These are phyloP conservation scores for Lamprotornis superbus DNA, from an alignment of 2,113 vertebrate species.

Conservation along the genomic window DNA sequence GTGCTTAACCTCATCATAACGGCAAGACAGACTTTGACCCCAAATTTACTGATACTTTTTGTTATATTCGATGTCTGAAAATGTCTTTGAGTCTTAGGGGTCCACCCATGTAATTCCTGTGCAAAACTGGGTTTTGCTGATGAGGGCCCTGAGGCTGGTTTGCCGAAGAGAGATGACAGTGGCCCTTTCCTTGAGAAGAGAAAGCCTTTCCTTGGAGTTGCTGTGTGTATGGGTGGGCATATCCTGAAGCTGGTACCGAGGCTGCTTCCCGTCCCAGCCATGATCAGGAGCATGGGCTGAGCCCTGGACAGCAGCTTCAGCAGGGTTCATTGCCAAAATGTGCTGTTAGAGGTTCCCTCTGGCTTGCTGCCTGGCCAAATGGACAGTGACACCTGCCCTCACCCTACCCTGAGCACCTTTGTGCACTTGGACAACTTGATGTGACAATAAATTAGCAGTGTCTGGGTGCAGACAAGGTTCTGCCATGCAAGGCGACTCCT, in stretches of 20 bases:
- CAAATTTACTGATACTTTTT: neutral
- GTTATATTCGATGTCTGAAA: neutral
- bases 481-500: accelerated
- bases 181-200: neutral
- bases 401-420: neutral
- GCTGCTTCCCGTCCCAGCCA: accelerated
- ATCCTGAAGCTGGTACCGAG: accelerated
- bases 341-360: neutral
- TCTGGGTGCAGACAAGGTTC: neutral
- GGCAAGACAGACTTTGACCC: neutral
- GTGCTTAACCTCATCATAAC: neutral
- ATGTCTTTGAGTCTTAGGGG: neutral
- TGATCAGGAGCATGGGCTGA: accelerated
- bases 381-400: neutral
- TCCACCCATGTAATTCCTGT: neutral
- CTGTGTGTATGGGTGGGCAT: neutral
- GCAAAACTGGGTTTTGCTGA: neutral
- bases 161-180: neutral
- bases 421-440: neutral
- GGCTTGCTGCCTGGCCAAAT: neutral
- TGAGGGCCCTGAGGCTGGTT: neutral
- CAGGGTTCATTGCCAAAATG: neutral
- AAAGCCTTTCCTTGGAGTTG: neutral
- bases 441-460: neutral
- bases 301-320: neutral